phyloP scores from a whole-genome alignment of 2,113 vertebrate genomes.

The Rattus rattus region DNA sequence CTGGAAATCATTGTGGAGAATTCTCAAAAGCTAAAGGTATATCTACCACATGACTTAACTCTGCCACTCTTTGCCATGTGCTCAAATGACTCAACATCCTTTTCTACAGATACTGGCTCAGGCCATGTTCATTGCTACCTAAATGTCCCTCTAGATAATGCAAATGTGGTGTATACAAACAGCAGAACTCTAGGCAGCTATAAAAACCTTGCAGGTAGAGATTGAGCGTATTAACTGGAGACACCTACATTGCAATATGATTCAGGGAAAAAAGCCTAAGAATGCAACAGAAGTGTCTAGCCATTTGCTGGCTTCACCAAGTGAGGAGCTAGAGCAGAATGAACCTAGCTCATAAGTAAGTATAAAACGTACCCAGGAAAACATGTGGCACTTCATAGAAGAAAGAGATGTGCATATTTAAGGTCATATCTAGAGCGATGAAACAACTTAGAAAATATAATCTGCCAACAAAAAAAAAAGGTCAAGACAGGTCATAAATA shows the following conservation, averaged over 20 bases:
- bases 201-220: neutral
- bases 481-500: neutral
- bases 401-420: neutral
- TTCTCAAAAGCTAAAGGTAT: neutral
- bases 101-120: neutral
- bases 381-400: neutral
- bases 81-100: neutral
- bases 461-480: neutral
- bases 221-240: neutral
- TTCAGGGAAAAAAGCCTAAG: neutral
- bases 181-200: neutral
- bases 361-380: neutral
- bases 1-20: neutral
- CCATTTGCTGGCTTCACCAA: neutral
- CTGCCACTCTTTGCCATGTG: neutral
- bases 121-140: neutral
- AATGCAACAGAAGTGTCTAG: neutral
- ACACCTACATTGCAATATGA: neutral
- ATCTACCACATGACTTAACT: neutral
- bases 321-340: neutral
- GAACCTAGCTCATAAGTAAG: too few relatives aligned
- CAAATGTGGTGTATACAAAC: neutral
- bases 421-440: neutral
- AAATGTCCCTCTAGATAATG: neutral
- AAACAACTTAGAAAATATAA: slow-evolving; percentile 9